phyloP scores from a whole-genome alignment of 2,113 vertebrate species.

The Myodes glareolus region DNA sequence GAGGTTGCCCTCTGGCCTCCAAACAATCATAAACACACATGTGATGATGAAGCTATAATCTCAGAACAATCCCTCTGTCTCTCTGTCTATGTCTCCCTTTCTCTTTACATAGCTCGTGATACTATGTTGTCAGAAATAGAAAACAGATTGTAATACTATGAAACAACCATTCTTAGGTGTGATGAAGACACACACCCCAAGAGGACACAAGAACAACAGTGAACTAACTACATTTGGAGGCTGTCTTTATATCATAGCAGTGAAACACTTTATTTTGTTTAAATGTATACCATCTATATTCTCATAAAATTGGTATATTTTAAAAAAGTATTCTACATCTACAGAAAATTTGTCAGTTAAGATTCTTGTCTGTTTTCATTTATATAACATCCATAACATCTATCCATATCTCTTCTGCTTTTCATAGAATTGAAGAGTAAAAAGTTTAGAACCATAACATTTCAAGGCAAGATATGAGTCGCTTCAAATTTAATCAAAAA shows the following conservation, averaged over 20 bases:
- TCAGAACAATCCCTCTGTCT: not conserved
- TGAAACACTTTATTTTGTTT: not conserved
- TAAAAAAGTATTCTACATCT: not conserved
- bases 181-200: not conserved
- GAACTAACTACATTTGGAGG: not conserved
- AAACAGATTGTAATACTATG: not conserved
- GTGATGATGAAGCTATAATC: not conserved
- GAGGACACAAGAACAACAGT: not conserved
- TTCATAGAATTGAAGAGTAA: not conserved
- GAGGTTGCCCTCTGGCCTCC: not conserved
- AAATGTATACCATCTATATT: not conserved
- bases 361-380: not conserved
- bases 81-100: too few relatives aligned
- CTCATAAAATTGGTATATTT: not conserved
- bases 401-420: not conserved
- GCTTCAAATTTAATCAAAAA: not conserved
- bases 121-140: not conserved
- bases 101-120: not conserved
- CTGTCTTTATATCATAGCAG: not conserved
- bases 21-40: not conserved
- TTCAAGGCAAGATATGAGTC: not conserved
- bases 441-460: not conserved
- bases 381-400: not conserved
- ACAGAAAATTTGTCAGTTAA: not conserved
- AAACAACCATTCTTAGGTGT: not conserved